Evolutionary conservation across 2,113 vertebrate species (phyloP), one percentile per base, ranked within the genome.

Genomic region (Salminus brasiliensis): DNA sequence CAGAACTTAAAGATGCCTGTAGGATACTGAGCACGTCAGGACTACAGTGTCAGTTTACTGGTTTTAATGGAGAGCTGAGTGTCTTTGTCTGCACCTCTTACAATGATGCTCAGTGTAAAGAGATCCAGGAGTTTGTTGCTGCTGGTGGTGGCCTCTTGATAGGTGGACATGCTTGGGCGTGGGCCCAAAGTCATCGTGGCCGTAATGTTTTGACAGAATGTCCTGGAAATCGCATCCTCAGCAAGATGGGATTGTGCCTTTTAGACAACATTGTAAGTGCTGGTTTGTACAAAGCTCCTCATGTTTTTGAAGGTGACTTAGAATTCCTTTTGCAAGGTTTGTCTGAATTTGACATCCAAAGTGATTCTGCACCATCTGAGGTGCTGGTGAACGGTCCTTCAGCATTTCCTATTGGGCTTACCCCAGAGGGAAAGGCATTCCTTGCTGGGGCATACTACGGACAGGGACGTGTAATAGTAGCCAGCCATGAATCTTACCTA

Each of bases 181-280:
- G 95, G 95, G 90, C 92, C 2, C 86, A 90, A 11, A 72, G 81
- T 10, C 80, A 94, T 52, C 43, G 2, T 0, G 82, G 83, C 7
- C 1, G 21, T 66, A 92, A 90, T 1, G 21, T 41, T 0, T 9
- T 95, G 75, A 92, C 90, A 1, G 80, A 85, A 0, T 95, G 91
- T 84, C 82, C 94, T 27, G 95, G 93, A 67, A 97, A 97, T 87
- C 92, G 89, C 66, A 93, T 97, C 67, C 90, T 98, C 60, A 96
- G 92, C 83, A 85, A 85, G 63, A 94, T 98, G 78, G 97, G 97
- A 36, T 80, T 98, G 83, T 95, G 92, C 75, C 77, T 98, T 65
- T 75, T n/a, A n/a, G n/a, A n/a, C n/a, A n/a, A n/a, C 30, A 92
- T 83, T 0, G 25, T 92, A 29, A 2, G 0, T 0, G 85, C 84